Evolutionary conservation across 2,797 vertebrate genomes (phyloP).

Genomic region (Catostomus latipinnis): DNA sequence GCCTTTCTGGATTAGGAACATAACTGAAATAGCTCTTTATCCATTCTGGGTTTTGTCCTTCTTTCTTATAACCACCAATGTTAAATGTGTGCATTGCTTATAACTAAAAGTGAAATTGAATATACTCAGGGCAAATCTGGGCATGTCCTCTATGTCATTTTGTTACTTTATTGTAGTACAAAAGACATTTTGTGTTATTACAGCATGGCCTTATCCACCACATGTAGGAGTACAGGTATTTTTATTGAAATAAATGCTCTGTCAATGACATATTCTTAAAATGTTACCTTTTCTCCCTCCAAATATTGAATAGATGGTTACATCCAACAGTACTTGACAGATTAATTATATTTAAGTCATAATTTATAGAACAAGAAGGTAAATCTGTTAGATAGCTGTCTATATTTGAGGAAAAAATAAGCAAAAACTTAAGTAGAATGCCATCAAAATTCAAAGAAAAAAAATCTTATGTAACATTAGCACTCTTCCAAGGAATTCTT

Average conservation of each 20-base stretch:
- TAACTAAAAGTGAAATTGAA: neutral
- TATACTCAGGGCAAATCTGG: neutral
- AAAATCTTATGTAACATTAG: no score
- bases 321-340: neutral
- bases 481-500: neutral
- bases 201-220: neutral
- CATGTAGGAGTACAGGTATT: neutral
- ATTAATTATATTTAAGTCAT: neutral
- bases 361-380: neutral
- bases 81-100: neutral
- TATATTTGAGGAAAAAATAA: neutral
- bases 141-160: neutral
- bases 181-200: neutral
- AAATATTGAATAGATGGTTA: no score
- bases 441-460: no score
- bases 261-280: no score
- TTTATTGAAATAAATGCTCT: no score
- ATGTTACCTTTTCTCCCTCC: no score
- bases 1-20: neutral
- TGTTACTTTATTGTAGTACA: neutral
- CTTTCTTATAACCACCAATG: neutral
- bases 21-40: neutral
- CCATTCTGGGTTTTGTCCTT: neutral
- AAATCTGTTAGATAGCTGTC: neutral
- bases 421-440: neutral